A percentile compares a stretch with the other conserved stretches of the same genome.
These are phyloP conservation scores for Caenorhabditis doughertyi DNA, from an alignment of 2,888 invertebrate species.

Conservation along the genomic window DNA sequence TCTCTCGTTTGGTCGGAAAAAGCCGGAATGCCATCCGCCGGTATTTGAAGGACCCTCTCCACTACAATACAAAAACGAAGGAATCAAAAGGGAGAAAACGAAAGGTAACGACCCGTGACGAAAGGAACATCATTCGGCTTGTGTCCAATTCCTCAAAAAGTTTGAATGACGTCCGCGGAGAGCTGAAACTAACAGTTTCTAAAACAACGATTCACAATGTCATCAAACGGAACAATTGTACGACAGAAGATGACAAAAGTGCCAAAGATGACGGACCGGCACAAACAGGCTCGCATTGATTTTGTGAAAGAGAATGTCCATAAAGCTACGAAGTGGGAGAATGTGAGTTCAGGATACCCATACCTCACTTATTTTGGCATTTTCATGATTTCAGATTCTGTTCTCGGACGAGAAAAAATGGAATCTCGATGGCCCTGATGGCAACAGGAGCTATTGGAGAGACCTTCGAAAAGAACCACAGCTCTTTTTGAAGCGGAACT, in stretches of 20 bases:
- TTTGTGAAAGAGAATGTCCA: conserved; percentile 4
- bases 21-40: conserved; percentile 3
- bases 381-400: conserved; percentile 34
- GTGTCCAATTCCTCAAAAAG: not conserved
- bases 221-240: conserved; percentile 2
- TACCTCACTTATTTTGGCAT: too few relatives aligned
- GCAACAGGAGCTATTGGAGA: too few relatives aligned
- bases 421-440: conserved; percentile 49
- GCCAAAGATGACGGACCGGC: not conserved
- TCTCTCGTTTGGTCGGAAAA: not conserved
- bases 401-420: conserved; percentile 53
- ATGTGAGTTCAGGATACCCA: too few relatives aligned
- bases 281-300: conserved; percentile 1
- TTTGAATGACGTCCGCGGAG: not conserved
- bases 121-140: not conserved
- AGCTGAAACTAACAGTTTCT: not conserved
- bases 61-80: conserved; percentile 1
- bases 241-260: conserved; percentile 14
- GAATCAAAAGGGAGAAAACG: not conserved
- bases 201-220: conserved; percentile 7
- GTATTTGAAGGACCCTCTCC: not conserved
- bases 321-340: conserved; percentile 4
- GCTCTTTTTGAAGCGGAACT: too few relatives aligned
- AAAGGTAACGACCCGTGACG: not conserved
- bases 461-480: too few relatives aligned